A percentile compares a stretch with the other conserved stretches of the same genome.
Conservation (phyloP, 2,888 invertebrate genomes). For the Ypsolopha scabrella region DNA sequence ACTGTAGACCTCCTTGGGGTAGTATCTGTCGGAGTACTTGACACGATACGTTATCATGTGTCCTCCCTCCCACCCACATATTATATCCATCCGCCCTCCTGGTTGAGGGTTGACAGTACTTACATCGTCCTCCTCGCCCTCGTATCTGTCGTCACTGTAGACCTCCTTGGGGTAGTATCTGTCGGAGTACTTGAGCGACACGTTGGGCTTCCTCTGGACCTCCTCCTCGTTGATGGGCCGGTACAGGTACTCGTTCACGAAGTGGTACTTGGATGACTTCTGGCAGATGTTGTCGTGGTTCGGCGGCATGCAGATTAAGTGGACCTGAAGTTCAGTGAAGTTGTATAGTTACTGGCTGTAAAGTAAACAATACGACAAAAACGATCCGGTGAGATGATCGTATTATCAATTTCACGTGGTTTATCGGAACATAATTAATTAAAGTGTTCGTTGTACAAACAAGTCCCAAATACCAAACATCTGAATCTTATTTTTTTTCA, state of each 20-base stretch:
- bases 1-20: too few relatives aligned
- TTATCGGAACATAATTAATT: too few relatives aligned
- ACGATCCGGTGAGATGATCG: too few relatives aligned
- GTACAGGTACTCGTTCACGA: constrained; percentile 93
- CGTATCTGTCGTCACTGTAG: constrained; percentile 74
- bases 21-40: background rate
- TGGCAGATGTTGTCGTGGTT: constrained; percentile 90
- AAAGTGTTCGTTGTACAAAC: too few relatives aligned
- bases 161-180: constrained; percentile 86
- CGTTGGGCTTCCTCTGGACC: constrained; percentile 83
- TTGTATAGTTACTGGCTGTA: background rate
- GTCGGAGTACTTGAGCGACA: constrained; percentile 84
- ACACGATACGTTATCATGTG: too few relatives aligned
- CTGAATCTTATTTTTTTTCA: too few relatives aligned
- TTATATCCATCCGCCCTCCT: too few relatives aligned
- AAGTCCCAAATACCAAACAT: too few relatives aligned
- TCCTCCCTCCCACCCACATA: too few relatives aligned
- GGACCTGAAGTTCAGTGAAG: constrained; percentile 73
- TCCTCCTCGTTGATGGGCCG: constrained; percentile 88
- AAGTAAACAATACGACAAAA: too few relatives aligned
- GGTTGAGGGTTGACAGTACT: background rate
- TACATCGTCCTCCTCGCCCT: constrained; percentile 62
- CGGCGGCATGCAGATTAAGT: constrained; percentile 93
- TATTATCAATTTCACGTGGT: too few relatives aligned
- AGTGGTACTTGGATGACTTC: constrained; percentile 89